A percentile compares a stretch with the other conserved stretches of the same genome.
Conservation (phyloP, 2,888 invertebrate genomes). For the Fragum fragum region DNA sequence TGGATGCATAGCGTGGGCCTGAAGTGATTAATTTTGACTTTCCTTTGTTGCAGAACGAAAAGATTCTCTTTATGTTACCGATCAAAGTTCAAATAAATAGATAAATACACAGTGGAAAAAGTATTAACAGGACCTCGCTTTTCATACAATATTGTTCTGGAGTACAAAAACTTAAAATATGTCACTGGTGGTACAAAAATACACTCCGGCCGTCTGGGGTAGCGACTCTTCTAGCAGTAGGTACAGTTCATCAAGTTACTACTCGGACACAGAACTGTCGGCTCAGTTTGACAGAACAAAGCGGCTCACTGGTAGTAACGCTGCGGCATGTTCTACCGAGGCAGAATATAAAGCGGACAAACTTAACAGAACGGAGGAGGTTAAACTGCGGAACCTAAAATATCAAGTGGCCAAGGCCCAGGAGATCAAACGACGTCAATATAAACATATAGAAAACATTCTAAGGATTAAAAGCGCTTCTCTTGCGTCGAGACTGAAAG, state of each 20-base stretch:
- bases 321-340: slow-evolving; percentile 57
- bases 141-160: too few species aligned
- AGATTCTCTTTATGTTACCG: too few species aligned
- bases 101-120: too few species aligned
- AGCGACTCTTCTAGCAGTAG: not conserved
- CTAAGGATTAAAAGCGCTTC: slow-evolving; percentile 53
- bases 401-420: slow-evolving; percentile 49
- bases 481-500: slow-evolving; percentile 35
- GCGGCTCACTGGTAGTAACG: slow-evolving; percentile 45
- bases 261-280: not conserved
- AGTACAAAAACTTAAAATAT: too few species aligned
- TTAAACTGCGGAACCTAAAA: slow-evolving; percentile 46
- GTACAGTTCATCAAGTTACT: not conserved
- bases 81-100: too few species aligned
- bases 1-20: too few species aligned
- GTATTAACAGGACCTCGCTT: too few species aligned
- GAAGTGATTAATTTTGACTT: too few species aligned
- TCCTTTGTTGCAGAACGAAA: too few species aligned
- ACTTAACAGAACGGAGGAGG: slow-evolving; percentile 61
- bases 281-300: slow-evolving; percentile 12
- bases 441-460: slow-evolving; percentile 39
- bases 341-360: slow-evolving; percentile 61
- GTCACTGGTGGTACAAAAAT: slow-evolving; percentile 9
- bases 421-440: slow-evolving; percentile 43
- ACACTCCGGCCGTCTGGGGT: not conserved